A percentile compares a stretch with the other conserved stretches of the same genome.
These are phyloP conservation scores for Antechinus stuartii DNA, from an alignment of 2,113 vertebrate genomes.

Conservation along the genomic window DNA sequence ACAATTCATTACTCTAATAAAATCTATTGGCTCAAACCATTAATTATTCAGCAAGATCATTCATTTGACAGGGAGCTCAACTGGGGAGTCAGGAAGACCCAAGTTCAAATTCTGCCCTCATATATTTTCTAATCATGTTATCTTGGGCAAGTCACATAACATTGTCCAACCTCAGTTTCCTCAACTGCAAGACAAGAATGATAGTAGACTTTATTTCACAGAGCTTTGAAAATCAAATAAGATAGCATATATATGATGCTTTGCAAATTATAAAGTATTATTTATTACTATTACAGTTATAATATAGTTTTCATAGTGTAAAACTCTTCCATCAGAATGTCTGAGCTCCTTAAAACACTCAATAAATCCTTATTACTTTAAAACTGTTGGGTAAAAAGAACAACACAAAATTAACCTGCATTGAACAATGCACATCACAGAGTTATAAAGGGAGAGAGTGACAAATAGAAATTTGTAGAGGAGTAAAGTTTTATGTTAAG, in stretches of 20 bases:
- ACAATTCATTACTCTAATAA: not conserved
- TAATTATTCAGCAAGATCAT: not conserved
- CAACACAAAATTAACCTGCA: not conserved
- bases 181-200: not conserved
- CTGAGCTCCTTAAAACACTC: not conserved
- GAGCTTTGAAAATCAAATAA: not conserved
- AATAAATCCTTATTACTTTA: not conserved
- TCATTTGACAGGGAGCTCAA: not conserved
- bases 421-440: slow-evolving; percentile 5
- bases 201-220: not conserved
- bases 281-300: not conserved
- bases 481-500: not conserved
- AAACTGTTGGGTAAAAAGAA: not conserved
- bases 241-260: not conserved
- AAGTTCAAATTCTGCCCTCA: not conserved
- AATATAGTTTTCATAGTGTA: not conserved
- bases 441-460: not conserved
- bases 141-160: not conserved
- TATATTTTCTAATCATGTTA: not conserved
- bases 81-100: not conserved
- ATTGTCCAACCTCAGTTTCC: not conserved
- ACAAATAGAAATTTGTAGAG: not conserved
- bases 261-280: not conserved
- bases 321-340: not conserved
- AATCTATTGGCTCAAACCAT: not conserved